These are phyloP conservation scores for Pristionchus entomophagus DNA, from an alignment of 2,888 invertebrate species.

Conservation along the genomic window DNA sequence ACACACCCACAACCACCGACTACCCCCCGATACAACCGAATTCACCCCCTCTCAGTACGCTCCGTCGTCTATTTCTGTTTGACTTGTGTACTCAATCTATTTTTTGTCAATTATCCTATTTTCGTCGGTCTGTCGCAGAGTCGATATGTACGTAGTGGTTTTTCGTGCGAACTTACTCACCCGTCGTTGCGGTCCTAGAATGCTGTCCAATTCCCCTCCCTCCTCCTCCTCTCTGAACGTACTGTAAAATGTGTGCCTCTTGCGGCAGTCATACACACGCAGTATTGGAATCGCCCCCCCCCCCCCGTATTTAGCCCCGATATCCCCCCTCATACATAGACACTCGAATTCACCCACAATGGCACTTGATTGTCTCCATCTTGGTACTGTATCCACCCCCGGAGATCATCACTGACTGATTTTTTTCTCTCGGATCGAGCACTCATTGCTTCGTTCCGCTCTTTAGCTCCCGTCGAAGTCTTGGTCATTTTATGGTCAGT, in stretches of 20 bases:
- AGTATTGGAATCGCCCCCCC: background rate
- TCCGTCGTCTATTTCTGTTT: too few relatives aligned
- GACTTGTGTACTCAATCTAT: background rate
- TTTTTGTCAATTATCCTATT: background rate
- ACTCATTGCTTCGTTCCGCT: background rate
- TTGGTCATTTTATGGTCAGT: background rate
- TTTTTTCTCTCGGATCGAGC: background rate
- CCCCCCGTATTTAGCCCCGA: background rate
- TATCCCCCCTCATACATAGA: constrained; percentile 19
- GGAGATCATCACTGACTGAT: background rate
- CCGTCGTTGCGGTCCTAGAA: background rate
- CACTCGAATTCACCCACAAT: background rate
- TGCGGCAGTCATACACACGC: background rate
- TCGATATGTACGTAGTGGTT: background rate
- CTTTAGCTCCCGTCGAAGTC: background rate
- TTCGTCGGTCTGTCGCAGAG: background rate
- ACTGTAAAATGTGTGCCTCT: background rate
- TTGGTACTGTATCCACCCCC: constrained; percentile 28
- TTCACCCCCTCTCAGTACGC: too few relatives aligned
- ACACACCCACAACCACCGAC: background rate
- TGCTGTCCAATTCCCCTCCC: background rate
- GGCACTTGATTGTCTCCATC: background rate
- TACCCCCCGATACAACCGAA: background rate
- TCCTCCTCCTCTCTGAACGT: too few relatives aligned
- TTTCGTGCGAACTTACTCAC: background rate